Conservation (phyloP, 2,113 vertebrate species). For the Nothobranchius kuhntae region DNA sequence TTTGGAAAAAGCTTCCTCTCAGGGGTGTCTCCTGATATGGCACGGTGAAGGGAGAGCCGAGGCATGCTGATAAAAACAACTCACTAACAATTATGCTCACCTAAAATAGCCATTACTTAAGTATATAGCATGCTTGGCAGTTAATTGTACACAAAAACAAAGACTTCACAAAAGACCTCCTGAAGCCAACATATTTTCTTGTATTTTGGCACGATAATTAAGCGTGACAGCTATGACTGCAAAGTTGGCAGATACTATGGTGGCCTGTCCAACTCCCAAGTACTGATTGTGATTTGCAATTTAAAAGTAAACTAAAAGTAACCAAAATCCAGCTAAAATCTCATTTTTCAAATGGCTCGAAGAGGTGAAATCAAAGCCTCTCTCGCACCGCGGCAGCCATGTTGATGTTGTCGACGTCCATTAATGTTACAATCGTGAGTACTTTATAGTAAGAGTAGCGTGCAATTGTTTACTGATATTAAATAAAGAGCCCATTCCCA, state of each 20-base stretch:
- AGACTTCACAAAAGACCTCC: conserved; percentile 72
- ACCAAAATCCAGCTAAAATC: conserved; percentile 3
- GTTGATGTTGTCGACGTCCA: not conserved
- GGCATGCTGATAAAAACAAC: conserved; percentile 80
- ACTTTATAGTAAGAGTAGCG: not conserved
- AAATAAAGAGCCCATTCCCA: conserved; percentile 32
- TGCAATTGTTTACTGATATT: conserved; percentile 22
- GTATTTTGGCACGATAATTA: conserved; percentile 76
- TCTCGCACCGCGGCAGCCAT: not conserved
- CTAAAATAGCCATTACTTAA: conserved; percentile 77
- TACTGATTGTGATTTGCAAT: conserved; percentile 56
- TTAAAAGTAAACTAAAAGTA: conserved; percentile 56
- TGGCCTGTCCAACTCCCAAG: conserved; percentile 63
- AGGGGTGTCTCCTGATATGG: conserved; percentile 70
- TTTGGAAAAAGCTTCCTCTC: conserved; percentile 68
- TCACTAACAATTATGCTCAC: conserved; percentile 78
- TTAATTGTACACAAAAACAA: conserved; percentile 79
- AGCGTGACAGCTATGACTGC: conserved; percentile 70
- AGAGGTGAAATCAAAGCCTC: not conserved
- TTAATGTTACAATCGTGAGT: not conserved
- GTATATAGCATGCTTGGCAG: conserved; percentile 71
- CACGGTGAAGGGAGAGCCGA: conserved; percentile 69
- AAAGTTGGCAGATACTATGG: conserved; percentile 70
- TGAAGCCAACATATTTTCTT: conserved; percentile 67
- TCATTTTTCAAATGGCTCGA: conserved; percentile 7